phyloP scores from a whole-genome alignment of 2,888 invertebrate genomes.

The Caenorhabditis drosophilae region DNA sequence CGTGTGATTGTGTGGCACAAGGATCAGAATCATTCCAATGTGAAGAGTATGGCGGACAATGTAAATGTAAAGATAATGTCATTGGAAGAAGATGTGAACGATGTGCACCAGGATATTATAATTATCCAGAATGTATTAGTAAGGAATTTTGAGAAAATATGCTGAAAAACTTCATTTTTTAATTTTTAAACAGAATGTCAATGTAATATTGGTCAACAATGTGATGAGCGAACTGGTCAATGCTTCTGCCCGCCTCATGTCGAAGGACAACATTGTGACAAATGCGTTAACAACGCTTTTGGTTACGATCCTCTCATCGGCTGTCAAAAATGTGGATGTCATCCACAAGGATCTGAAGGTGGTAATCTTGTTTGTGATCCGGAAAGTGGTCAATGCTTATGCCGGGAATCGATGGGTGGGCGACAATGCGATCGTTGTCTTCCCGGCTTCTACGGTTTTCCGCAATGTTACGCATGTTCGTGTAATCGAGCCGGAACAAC shows the following conservation, averaged over 20 bases:
- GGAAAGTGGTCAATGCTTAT: slow-evolving; percentile 85
- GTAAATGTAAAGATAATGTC: slow-evolving; percentile 87
- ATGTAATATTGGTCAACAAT: slow-evolving; percentile 83
- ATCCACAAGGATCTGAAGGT: slow-evolving; percentile 80
- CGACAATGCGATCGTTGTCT: slow-evolving; percentile 86
- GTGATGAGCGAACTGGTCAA: slow-evolving; percentile 84
- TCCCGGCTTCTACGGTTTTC: slow-evolving; percentile 81
- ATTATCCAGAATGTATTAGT: slow-evolving; percentile 85
- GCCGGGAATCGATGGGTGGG: slow-evolving; percentile 85
- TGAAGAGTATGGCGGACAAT: slow-evolving; percentile 92
- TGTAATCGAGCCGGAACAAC: slow-evolving; percentile 74
- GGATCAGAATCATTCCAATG: slow-evolving; percentile 86
- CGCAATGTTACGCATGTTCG: slow-evolving; percentile 82
- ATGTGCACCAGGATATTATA: slow-evolving; percentile 88
- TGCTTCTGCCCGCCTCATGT: slow-evolving; percentile 92
- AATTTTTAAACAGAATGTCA: slow-evolving; percentile 70
- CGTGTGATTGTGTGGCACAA: slow-evolving; percentile 83
- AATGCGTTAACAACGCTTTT: slow-evolving; percentile 85
- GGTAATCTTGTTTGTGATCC: slow-evolving; percentile 86
- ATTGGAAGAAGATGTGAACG: slow-evolving; percentile 84
- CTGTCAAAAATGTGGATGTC: slow-evolving; percentile 91
- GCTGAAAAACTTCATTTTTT: background rate
- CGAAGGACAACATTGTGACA: slow-evolving; percentile 85
- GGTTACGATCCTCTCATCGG: slow-evolving; percentile 92
- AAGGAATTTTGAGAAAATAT: slow-evolving; percentile 11